A percentile compares a stretch with the other conserved stretches of the same genome.
Conservation (phyloP, 2,888 invertebrate species). For the Eulithis prunata region DNA sequence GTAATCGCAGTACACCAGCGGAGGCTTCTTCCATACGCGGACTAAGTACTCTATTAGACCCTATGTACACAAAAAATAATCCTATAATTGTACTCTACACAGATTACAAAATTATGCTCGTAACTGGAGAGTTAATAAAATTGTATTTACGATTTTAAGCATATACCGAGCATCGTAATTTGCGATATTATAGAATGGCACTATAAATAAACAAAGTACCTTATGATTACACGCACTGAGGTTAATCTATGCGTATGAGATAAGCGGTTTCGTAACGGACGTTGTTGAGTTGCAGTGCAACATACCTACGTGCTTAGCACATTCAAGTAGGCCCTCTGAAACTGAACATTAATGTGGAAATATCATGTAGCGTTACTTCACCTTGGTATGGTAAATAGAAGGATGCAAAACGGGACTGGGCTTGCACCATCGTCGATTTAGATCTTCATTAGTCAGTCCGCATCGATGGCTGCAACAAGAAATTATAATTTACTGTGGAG, state of each 20-base stretch:
- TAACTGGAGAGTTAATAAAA: too few species aligned
- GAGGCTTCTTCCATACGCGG: slow-evolving; percentile 84
- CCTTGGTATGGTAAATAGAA: slow-evolving; percentile 92
- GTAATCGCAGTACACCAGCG: slow-evolving; percentile 89
- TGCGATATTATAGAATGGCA: slow-evolving; percentile 17
- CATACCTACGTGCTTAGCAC: slow-evolving; percentile 24
- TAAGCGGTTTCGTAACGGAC: slow-evolving; percentile 39
- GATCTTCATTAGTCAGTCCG: slow-evolving; percentile 92
- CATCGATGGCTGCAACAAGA: slow-evolving; percentile 89
- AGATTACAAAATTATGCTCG: too few species aligned
- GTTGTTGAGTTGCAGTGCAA: slow-evolving; percentile 31
- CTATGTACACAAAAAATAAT: slow-evolving; percentile 51
- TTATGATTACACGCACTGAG: slow-evolving; percentile 27
- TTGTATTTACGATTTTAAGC: not conserved
- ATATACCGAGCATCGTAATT: slow-evolving; percentile 1
- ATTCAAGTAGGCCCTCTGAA: slow-evolving; percentile 27
- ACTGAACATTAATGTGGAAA: slow-evolving; percentile 37
- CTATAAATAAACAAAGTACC: slow-evolving; percentile 12
- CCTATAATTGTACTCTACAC: too few species aligned
- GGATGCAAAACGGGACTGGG: slow-evolving; percentile 91
- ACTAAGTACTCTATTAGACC: slow-evolving; percentile 86
- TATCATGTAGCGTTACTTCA: slow-evolving; percentile 56
- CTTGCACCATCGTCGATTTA: slow-evolving; percentile 93
- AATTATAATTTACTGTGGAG: slow-evolving; percentile 61
- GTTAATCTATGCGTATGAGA: slow-evolving; percentile 36